These are phyloP conservation scores for Xyrauchen texanus DNA, from an alignment of 2,113 vertebrate species.

Conservation along the genomic window DNA sequence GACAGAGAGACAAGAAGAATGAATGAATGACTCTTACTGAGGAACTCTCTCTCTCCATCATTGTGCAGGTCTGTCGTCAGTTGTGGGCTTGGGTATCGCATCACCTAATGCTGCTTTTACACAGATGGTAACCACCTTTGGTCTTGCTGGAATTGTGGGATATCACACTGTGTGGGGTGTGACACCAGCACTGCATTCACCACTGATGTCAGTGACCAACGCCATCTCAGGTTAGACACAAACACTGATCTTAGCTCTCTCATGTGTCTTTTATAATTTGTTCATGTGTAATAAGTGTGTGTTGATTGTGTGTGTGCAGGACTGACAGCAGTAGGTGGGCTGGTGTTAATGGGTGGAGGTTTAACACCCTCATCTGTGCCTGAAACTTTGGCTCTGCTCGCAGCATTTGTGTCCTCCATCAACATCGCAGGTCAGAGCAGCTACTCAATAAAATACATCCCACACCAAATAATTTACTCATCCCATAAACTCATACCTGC, in stretches of 20 bases:
- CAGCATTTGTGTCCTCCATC: slow-evolving; percentile 81
- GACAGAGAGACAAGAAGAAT: background rate
- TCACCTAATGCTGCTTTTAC: slow-evolving; percentile 82
- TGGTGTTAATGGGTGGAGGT: slow-evolving; percentile 80
- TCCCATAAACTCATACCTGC: no score
- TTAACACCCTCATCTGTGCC: slow-evolving; percentile 73
- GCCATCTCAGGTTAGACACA: slow-evolving; percentile 78
- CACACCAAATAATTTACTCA: no score
- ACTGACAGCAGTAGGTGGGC: slow-evolving; percentile 80
- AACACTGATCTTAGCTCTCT: background rate
- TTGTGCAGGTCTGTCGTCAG: slow-evolving; percentile 31
- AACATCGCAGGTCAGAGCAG: slow-evolving; percentile 74
- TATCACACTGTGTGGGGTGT: slow-evolving; percentile 99
- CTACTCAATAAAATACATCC: no score
- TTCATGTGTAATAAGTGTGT: background rate
- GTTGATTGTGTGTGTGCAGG: slow-evolving; percentile 52
- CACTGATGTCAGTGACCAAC: slow-evolving; percentile 98
- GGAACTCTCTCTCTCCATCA: background rate
- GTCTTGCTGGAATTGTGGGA: slow-evolving; percentile 92
- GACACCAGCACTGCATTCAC: slow-evolving; percentile 93
- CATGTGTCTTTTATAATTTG: background rate
- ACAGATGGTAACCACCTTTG: slow-evolving; percentile 95
- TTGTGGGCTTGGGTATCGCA: slow-evolving; percentile 27
- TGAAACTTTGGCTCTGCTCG: slow-evolving; percentile 75
- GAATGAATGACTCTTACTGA: no score